phyloP scores from a whole-genome alignment of 2,113 vertebrate species.

The Geothlypis trichas region DNA sequence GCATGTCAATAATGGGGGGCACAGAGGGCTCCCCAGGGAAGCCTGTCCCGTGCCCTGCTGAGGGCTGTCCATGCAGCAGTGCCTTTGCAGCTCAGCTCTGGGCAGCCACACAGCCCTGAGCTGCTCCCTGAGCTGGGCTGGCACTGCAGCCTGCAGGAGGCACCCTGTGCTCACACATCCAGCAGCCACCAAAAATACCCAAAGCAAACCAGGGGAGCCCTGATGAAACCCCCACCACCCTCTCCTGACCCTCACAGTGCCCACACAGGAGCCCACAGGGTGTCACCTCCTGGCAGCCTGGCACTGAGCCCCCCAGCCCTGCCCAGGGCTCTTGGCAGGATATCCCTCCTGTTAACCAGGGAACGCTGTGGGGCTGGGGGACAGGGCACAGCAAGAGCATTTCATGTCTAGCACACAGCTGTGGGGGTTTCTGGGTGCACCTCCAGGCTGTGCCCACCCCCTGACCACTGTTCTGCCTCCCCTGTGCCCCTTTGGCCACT shows the following conservation, averaged over 20 bases:
- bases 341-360: background rate
- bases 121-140: background rate
- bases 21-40: background rate
- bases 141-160: slow-evolving; percentile 16
- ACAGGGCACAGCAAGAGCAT: background rate
- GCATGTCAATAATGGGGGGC: background rate
- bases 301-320: background rate
- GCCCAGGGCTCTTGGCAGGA: background rate
- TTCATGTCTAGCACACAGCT: background rate
- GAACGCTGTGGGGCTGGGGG: background rate
- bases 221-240: background rate
- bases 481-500: background rate
- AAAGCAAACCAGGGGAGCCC: background rate
- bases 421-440: fast-evolving
- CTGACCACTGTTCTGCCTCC: background rate
- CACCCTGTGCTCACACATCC: slow-evolving; percentile 27
- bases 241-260: background rate
- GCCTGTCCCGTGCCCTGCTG: background rate
- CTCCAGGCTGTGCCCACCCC: background rate
- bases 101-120: background rate
- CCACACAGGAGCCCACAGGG: background rate
- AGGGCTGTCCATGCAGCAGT: background rate
- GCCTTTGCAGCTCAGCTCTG: background rate
- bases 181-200: background rate
- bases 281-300: background rate